Evolutionary conservation across 2,888 invertebrate genomes (phyloP).

Genomic region (Apamea anceps): DNA sequence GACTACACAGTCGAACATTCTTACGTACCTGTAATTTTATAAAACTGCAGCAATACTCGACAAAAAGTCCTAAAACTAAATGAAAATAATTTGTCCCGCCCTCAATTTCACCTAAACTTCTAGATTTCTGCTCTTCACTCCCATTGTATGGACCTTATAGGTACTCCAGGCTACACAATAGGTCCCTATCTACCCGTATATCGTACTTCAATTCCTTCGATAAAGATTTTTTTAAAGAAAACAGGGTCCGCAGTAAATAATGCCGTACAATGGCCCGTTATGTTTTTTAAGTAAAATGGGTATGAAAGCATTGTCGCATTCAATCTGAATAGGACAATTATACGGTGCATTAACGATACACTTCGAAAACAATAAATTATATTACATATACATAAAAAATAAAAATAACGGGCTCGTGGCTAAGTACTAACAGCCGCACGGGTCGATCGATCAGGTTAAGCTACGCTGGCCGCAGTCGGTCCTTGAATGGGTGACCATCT

Average conservation of each 20-base stretch:
- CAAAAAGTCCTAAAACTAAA: neutral
- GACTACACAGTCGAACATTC: neutral
- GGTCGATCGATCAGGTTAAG: too few species aligned
- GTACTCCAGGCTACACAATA: conserved; percentile 41
- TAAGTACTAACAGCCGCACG: too few species aligned
- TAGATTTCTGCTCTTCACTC: conserved; percentile 18
- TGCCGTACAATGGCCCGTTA: conserved; percentile 33
- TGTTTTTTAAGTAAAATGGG: conserved; percentile 46
- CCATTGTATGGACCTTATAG: conserved; percentile 17
- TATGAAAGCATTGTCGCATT: conserved; percentile 12
- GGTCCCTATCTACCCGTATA: conserved; percentile 35
- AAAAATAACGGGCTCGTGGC: too few species aligned
- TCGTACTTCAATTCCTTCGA: conserved; percentile 55
- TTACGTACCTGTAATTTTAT: neutral
- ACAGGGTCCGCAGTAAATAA: conserved; percentile 47
- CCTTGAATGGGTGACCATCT: too few species aligned
- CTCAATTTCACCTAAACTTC: neutral
- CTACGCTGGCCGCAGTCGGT: too few species aligned
- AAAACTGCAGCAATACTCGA: neutral
- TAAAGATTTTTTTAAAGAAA: conserved; percentile 53
- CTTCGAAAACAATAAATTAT: neutral
- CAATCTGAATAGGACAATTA: conserved; percentile 27
- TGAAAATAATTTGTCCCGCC: neutral
- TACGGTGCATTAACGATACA: neutral
- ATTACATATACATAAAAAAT: neutral